These are phyloP conservation scores for Alethe castanea DNA, from an alignment of 2,113 vertebrate genomes.

Conservation along the genomic window DNA sequence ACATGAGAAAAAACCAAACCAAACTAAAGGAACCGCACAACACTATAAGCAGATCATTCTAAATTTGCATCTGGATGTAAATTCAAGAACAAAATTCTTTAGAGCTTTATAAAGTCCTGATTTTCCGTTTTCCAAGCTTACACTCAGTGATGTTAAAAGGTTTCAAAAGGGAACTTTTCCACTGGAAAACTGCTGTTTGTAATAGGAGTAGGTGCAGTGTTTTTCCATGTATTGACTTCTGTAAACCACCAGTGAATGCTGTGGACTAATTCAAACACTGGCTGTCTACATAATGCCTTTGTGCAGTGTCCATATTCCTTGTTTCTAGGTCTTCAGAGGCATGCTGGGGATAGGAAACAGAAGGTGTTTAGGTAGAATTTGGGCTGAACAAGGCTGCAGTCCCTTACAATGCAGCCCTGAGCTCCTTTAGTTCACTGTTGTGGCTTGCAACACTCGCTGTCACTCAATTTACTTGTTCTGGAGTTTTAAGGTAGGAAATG, in stretches of 20 bases:
- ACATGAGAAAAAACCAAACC: background rate
- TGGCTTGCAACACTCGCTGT: fast-evolving
- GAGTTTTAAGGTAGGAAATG: background rate
- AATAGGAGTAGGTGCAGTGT: background rate
- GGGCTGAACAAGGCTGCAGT: background rate
- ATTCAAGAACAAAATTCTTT: background rate
- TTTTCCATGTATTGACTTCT: background rate
- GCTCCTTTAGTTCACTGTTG: background rate
- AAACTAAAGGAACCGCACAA: background rate
- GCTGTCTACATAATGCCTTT: background rate
- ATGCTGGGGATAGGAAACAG: background rate
- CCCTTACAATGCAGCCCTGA: background rate
- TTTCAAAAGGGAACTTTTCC: background rate
- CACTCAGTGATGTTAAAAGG: background rate
- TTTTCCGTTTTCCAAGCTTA: background rate
- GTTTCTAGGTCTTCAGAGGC: background rate
- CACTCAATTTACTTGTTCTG: background rate
- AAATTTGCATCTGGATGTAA: background rate
- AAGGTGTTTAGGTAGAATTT: background rate
- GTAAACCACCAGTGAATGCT: background rate
- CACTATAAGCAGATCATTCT: background rate
- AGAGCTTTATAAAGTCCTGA: background rate
- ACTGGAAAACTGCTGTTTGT: background rate
- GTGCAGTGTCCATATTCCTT: background rate
- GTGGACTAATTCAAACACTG: background rate